A percentile compares a stretch with the other conserved stretches of the same genome.
These are phyloP conservation scores for Scleropages formosus DNA, from an alignment of 2,797 vertebrate species.

Conservation along the genomic window DNA sequence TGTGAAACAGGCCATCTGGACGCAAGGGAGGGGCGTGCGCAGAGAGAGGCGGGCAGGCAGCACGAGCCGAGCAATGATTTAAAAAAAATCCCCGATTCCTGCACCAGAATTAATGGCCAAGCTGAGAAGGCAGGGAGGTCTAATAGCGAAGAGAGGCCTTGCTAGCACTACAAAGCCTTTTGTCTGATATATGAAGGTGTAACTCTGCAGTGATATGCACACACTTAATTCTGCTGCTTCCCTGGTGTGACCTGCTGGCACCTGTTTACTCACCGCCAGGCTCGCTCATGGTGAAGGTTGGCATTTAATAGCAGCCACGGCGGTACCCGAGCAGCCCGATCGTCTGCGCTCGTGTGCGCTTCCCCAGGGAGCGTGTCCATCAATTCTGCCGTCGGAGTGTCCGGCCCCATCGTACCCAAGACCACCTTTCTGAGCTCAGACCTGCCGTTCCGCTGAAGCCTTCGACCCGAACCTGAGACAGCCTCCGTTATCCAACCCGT, in stretches of 20 bases:
- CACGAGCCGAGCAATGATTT: not conserved
- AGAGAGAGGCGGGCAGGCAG: constrained; percentile 17
- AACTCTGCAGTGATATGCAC: not conserved
- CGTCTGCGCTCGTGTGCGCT: not conserved
- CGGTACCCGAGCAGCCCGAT: not conserved
- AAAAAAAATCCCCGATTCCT: not conserved
- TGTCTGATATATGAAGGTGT: not conserved
- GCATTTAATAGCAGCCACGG: too few relatives aligned
- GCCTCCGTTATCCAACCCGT: not conserved
- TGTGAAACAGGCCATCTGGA: constrained; percentile 83
- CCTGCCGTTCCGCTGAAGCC: not conserved
- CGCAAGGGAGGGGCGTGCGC: constrained; percentile 55
- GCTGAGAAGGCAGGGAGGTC: not conserved
- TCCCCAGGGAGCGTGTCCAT: not conserved
- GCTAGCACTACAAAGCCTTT: not conserved
- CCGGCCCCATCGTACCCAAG: too few relatives aligned
- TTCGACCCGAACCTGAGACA: not conserved
- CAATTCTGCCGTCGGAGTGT: not conserved
- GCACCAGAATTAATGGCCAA: not conserved
- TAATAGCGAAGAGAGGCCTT: not conserved
- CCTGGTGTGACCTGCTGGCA: not conserved
- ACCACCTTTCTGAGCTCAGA: not conserved
- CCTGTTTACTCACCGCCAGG: too few relatives aligned
- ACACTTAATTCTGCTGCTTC: not conserved
- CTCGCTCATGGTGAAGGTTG: not conserved